Evolutionary conservation across 2,797 vertebrate genomes (phyloP), one percentile per base, ranked within the genome.

Genomic region (Mastacembelus armatus): DNA sequence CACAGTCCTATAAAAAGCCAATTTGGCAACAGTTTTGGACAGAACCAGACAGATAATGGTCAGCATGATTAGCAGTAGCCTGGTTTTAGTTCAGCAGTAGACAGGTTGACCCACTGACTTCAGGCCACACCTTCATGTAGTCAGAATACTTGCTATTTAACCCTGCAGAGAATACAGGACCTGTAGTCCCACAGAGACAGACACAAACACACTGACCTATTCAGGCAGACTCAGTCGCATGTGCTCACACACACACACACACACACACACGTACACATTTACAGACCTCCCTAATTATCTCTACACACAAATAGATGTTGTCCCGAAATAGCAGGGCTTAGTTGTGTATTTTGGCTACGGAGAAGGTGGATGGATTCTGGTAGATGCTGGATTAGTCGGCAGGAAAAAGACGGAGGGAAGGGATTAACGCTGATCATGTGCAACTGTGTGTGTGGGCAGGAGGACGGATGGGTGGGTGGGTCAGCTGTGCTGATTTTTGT

Each of bases 321-420:
- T 86, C 89, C 86, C 58, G 87, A 85, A 91, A 90, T 88, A 86
- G 89, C 60, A 61, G 49, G 83, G 86, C 74, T 91, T 83, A 84
- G 79, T 68, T 78, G 82, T 80, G 83, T 89, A 80, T 91, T 92
- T 87, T 89, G 83, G 80, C 83, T 83, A 81, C 88, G 72, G 89
- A 75, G 81, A 92, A 91, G 79, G 83, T 87, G 83, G 78, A 77
- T 87, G 83, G 57, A 83, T 85, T 79, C 80, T 85, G 83, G 90
- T 89, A 89, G 89, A 88, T 84, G 91, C 69, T 81, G 91, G 90
- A 91, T 93, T 92, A 93, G 87, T 82, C 56, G 65, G 74, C 81
- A 85, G 89, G 89, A 91, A 90, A 88, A 77, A 88, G 86, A 87
- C 66, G 19, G 78, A 82, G 85, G 78, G 72, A 89, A 84, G 82